A percentile compares a stretch with the other conserved stretches of the same genome.
Conservation (phyloP, 2,797 vertebrate genomes). For the Threskiornis aethiopicus region DNA sequence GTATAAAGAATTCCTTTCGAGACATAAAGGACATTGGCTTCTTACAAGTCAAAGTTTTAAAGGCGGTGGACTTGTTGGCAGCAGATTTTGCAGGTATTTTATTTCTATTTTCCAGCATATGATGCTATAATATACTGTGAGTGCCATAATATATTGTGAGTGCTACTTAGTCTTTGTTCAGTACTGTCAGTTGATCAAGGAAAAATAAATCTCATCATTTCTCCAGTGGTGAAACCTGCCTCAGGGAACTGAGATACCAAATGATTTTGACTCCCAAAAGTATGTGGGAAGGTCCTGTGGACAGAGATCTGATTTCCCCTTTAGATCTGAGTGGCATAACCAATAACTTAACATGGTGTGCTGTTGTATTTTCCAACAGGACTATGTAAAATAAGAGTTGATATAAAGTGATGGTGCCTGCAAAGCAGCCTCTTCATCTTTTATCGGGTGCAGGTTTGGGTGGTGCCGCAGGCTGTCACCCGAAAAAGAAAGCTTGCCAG, state of each 20-base stretch:
- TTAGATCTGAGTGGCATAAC: background rate
- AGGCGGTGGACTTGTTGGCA: conserved; percentile 86
- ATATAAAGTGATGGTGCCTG: background rate
- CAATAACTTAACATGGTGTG: background rate
- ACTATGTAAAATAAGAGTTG: background rate
- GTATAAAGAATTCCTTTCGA: conserved; percentile 82
- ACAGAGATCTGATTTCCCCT: background rate
- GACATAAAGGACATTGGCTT: conserved; percentile 87
- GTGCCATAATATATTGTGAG: background rate
- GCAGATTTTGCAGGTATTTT: conserved; percentile 91
- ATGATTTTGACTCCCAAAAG: background rate
- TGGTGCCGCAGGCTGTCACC: background rate
- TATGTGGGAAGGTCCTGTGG: background rate
- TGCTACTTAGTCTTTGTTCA: background rate
- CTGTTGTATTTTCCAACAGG: background rate
- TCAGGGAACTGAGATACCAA: background rate
- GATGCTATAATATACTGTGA: background rate
- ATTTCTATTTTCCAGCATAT: background rate
- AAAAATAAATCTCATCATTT: background rate
- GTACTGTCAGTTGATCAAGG: background rate
- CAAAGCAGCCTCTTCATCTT: background rate
- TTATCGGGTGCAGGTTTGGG: background rate
- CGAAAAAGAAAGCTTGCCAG: background rate
- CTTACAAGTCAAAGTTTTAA: conserved; percentile 93
- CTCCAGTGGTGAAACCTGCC: background rate